A percentile compares a stretch with the other conserved stretches of the same genome.
phyloP scores from a whole-genome alignment of 2,797 vertebrate species.

The Pygocentrus nattereri region DNA sequence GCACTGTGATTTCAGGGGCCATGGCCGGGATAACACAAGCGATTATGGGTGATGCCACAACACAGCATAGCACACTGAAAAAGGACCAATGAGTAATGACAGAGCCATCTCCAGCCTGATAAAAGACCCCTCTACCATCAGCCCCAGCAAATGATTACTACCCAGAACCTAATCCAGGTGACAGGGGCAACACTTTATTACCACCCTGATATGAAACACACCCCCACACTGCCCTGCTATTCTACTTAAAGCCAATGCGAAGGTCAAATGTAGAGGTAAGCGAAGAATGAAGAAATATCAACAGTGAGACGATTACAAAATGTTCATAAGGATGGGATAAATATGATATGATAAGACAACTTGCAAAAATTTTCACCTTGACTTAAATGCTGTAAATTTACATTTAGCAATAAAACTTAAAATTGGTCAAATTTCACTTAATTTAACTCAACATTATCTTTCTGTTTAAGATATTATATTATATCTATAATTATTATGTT shows the following conservation, averaged over 20 bases:
- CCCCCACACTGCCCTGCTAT: neutral
- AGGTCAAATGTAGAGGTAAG: neutral
- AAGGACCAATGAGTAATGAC: conserved; percentile 16
- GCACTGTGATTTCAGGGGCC: conserved; percentile 7
- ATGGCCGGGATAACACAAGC: conserved; percentile 19
- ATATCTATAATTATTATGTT: too few species aligned
- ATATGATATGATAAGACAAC: too few species aligned
- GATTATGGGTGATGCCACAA: conserved; percentile 39
- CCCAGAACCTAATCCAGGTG: conserved; percentile 28
- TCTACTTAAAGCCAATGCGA: neutral
- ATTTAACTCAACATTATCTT: too few species aligned
- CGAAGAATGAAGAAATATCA: neutral
- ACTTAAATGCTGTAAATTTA: too few species aligned
- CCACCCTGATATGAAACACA: conserved; percentile 22
- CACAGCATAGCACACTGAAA: neutral
- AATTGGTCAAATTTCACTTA: too few species aligned
- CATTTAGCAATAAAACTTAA: too few species aligned
- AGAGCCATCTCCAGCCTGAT: conserved; percentile 19
- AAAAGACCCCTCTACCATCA: conserved; percentile 6
- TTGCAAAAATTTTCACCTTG: too few species aligned
- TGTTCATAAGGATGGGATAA: too few species aligned
- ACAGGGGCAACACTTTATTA: conserved; percentile 20
- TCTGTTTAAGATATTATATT: too few species aligned
- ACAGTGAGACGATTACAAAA: neutral
- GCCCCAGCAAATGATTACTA: conserved; percentile 17